Evolutionary conservation across 2,888 invertebrate genomes (phyloP).

Genomic region (Pristionchus mayeri): DNA sequence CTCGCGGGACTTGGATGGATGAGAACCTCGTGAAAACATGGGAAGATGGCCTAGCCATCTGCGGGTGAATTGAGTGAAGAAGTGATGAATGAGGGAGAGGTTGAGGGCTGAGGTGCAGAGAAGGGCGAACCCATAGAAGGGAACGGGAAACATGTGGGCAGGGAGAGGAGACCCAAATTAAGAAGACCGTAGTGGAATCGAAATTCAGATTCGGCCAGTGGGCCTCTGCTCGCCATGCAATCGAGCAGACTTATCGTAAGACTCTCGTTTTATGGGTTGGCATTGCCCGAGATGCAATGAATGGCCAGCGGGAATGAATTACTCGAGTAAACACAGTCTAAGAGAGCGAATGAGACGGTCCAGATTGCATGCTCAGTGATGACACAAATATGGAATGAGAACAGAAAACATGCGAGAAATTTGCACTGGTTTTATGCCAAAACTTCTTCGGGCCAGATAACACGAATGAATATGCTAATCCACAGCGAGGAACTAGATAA

Average conservation of each 20-base stretch:
- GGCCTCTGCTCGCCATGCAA: neutral
- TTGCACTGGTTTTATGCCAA: too few relatives aligned
- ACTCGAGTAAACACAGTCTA: slow-evolving; percentile 22
- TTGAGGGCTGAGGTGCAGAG: neutral
- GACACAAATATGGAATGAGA: neutral
- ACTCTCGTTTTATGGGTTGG: slow-evolving; percentile 10
- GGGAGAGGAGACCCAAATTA: too few relatives aligned
- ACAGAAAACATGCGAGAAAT: neutral
- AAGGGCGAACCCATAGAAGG: neutral
- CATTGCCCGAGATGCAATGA: slow-evolving; percentile 2
- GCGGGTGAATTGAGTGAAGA: slow-evolving; percentile 12
- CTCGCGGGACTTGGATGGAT: neutral
- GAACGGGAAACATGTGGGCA: slow-evolving; percentile 24
- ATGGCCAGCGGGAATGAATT: slow-evolving; percentile 4
- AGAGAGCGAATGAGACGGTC: neutral
- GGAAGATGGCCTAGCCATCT: neutral
- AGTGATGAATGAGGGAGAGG: slow-evolving; percentile 30
- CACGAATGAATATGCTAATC: too few relatives aligned
- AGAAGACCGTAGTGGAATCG: too few relatives aligned
- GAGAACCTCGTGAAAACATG: neutral
- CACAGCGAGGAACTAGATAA: too few relatives aligned
- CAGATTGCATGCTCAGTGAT: neutral
- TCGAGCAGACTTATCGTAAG: slow-evolving; percentile 18
- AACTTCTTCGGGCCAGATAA: too few relatives aligned
- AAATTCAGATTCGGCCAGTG: too few relatives aligned